A percentile compares a stretch with the other conserved stretches of the same genome.
Evolutionary conservation across 2,113 vertebrate genomes (phyloP).

Genomic region (Pontoporia blainvillei): DNA sequence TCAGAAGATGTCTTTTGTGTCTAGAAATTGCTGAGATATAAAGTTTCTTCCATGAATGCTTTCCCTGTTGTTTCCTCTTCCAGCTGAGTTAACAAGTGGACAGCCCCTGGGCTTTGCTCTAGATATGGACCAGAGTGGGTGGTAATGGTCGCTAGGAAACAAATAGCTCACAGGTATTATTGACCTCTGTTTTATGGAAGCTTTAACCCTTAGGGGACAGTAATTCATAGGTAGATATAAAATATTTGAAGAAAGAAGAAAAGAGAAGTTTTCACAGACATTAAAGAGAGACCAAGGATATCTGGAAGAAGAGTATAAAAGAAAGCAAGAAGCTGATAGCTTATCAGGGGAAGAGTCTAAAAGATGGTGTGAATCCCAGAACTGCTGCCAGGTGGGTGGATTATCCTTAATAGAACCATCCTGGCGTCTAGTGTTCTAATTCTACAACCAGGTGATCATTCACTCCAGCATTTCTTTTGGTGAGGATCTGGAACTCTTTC

Average conservation of each 20-base stretch:
- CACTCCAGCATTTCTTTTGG: neutral
- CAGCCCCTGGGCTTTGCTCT: neutral
- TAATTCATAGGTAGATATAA: neutral
- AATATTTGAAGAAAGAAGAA: neutral
- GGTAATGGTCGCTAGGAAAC: neutral
- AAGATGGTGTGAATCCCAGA: neutral
- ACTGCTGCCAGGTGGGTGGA: neutral
- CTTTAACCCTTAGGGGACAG: neutral
- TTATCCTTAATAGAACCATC: neutral
- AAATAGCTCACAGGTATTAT: neutral
- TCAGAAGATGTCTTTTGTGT: neutral
- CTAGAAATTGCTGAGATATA: neutral
- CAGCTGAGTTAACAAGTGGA: neutral
- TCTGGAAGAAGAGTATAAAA: neutral
- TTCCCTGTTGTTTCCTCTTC: neutral
- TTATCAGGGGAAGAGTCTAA: neutral
- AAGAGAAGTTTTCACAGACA: neutral
- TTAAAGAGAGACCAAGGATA: neutral
- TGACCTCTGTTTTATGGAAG: neutral
- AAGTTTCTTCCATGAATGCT: neutral
- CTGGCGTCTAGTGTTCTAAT: neutral
- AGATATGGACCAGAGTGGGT: neutral
- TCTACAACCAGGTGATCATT: neutral
- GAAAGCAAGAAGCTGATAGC: neutral
- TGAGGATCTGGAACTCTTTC: neutral